phyloP scores from a whole-genome alignment of 1,140 invertebrate species.

The Apis dorsata region DNA sequence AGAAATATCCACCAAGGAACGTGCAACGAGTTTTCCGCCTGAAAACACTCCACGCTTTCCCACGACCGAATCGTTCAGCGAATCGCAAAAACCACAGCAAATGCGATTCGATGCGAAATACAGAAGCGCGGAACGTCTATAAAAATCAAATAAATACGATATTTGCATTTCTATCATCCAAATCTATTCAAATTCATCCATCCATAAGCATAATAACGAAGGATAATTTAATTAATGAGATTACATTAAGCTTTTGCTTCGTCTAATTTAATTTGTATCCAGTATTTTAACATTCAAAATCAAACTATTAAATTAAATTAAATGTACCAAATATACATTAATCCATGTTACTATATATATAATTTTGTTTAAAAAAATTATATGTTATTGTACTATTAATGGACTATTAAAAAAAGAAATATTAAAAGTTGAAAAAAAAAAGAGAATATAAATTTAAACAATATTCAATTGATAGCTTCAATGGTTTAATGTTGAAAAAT shows the following conservation, averaged over 20 bases:
- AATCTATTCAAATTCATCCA: conserved; percentile 7
- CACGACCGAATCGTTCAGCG: conserved; percentile 56
- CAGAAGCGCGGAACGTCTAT: background rate
- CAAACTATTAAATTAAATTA: background rate
- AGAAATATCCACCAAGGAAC: conserved; percentile 41
- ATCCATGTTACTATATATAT: too few species aligned
- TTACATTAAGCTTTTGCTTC: background rate
- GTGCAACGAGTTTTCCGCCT: conserved; percentile 58
- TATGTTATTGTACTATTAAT: too few species aligned
- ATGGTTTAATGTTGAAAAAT: too few species aligned
- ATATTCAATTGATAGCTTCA: too few species aligned
- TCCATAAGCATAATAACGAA: background rate
- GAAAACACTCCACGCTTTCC: conserved; percentile 60
- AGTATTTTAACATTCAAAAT: background rate
- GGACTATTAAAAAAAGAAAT: too few species aligned
- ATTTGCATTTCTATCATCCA: background rate
- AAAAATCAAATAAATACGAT: conserved; percentile 46
- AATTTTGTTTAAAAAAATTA: too few species aligned
- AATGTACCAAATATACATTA: background rate
- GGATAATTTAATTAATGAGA: background rate
- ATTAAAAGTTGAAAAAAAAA: too few species aligned
- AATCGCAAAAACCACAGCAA: conserved; percentile 48
- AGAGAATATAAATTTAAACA: too few species aligned
- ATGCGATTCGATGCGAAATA: conserved; percentile 49
- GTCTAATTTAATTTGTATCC: background rate